Conservation (phyloP, 92 coral and sea anemone genomes). For the Scolanthus callimorphus region DNA sequence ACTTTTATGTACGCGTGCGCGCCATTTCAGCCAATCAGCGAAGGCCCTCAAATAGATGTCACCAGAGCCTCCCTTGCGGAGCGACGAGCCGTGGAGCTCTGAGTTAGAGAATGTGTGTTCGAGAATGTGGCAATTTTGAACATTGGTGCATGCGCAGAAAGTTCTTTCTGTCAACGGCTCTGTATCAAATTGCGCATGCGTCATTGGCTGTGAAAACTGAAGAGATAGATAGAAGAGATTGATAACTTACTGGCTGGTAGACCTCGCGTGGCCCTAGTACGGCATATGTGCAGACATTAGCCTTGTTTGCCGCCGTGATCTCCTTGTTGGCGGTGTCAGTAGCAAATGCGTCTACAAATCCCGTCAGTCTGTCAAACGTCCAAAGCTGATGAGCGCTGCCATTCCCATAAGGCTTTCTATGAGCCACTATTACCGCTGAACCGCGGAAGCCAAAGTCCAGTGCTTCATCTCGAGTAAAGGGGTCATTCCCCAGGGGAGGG, state of each 20-base stretch:
- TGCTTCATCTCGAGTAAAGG: constrained; percentile 53
- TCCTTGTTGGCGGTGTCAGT: constrained; percentile 77
- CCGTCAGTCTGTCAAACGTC: constrained; percentile 70
- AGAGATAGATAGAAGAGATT: too few relatives aligned
- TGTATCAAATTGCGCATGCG: too few relatives aligned
- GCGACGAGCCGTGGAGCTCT: too few relatives aligned
- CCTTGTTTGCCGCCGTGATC: constrained; percentile 89
- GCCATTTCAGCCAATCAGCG: too few relatives aligned
- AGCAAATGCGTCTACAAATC: constrained; percentile 77
- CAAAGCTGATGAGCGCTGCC: constrained; percentile 89
- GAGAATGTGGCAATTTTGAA: too few relatives aligned
- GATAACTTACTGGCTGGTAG: constrained; percentile 77
- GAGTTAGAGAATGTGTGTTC: too few relatives aligned
- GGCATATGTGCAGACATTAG: constrained; percentile 86
- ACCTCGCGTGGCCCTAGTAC: constrained; percentile 83
- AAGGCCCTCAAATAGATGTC: too few relatives aligned
- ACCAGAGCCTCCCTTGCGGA: too few relatives aligned
- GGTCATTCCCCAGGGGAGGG: constrained; percentile 74
- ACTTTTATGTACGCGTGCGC: too few relatives aligned
- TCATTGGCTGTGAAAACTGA: too few relatives aligned
- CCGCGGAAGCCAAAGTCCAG: constrained; percentile 67
- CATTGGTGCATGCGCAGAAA: too few relatives aligned
- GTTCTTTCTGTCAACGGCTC: too few relatives aligned
- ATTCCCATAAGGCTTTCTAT: constrained; percentile 66
- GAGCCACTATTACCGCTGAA: constrained; percentile 73